phyloP scores from a whole-genome alignment of 2,888 invertebrate species.

The Lacanobia wlatinum region DNA sequence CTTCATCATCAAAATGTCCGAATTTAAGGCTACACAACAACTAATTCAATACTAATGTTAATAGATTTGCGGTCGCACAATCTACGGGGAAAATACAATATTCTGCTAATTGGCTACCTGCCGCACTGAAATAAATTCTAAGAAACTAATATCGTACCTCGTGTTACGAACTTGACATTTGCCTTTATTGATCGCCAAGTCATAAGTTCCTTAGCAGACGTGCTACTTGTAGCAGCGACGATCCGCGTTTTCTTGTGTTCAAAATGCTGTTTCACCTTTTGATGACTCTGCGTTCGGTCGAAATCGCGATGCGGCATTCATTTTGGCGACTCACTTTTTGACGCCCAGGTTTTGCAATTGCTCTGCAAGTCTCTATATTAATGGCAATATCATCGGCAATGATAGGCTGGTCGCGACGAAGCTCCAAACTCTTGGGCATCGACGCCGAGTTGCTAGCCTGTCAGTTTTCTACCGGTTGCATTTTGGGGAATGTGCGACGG shows the following conservation, averaged over 20 bases:
- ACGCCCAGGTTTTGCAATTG: too few relatives aligned
- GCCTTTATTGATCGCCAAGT: conserved; percentile 28
- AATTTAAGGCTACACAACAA: conserved; percentile 1
- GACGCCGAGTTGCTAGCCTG: too few relatives aligned
- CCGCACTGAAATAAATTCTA: background rate
- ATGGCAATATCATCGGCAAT: too few relatives aligned
- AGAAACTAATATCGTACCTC: conserved; percentile 27
- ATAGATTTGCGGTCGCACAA: conserved; percentile 1
- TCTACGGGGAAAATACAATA: conserved; percentile 25
- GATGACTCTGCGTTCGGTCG: background rate
- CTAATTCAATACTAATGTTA: background rate
- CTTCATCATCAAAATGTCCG: too few relatives aligned
- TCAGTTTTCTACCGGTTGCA: too few relatives aligned
- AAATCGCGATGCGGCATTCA: too few relatives aligned
- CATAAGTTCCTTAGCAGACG: background rate
- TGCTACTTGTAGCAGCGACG: background rate
- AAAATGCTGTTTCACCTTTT: too few relatives aligned
- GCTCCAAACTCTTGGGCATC: too few relatives aligned
- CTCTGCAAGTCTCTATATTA: too few relatives aligned
- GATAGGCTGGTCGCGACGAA: too few relatives aligned
- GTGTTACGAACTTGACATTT: conserved; percentile 48
- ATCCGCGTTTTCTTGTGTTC: background rate
- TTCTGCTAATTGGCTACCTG: conserved; percentile 10
- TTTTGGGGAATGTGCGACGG: too few relatives aligned
- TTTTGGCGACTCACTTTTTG: too few relatives aligned